These are phyloP conservation scores for Frankliniella fusca DNA, from an alignment of 2,888 invertebrate genomes.

Conservation along the genomic window DNA sequence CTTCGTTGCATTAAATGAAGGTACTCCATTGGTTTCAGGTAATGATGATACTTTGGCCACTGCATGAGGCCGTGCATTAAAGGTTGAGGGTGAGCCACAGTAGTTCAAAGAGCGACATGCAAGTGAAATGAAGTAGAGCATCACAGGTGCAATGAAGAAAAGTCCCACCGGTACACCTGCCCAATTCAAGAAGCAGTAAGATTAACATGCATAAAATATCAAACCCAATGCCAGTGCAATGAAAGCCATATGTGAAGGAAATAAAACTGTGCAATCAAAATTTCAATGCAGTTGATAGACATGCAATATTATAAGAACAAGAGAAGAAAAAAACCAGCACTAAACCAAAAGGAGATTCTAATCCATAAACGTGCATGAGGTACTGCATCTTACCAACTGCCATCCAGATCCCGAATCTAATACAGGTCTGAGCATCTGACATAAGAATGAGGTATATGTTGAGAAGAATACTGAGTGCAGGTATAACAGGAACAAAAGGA, in stretches of 20 bases:
- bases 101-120: neutral
- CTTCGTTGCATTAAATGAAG: neutral
- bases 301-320: neutral
- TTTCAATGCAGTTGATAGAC: neutral
- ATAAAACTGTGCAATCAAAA: neutral
- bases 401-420: slow-evolving; percentile 83
- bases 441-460: slow-evolving; percentile 82
- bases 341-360: neutral
- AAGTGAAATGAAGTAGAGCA: slow-evolving; percentile 11
- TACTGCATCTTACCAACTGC: slow-evolving; percentile 58
- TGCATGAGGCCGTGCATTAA: neutral
- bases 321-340: neutral
- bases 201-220: neutral
- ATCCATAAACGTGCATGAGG: neutral
- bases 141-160: neutral
- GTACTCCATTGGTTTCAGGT: neutral
- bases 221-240: neutral
- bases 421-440: slow-evolving; percentile 74
- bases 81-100: neutral
- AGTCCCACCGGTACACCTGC: neutral
- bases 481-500: slow-evolving; percentile 74
- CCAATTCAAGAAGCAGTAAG: neutral
- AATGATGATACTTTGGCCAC: neutral
- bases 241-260: neutral
- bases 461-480: slow-evolving; percentile 72